These are phyloP conservation scores for Sebastes hubbsi DNA, from an alignment of 2,797 vertebrate species.

Conservation along the genomic window DNA sequence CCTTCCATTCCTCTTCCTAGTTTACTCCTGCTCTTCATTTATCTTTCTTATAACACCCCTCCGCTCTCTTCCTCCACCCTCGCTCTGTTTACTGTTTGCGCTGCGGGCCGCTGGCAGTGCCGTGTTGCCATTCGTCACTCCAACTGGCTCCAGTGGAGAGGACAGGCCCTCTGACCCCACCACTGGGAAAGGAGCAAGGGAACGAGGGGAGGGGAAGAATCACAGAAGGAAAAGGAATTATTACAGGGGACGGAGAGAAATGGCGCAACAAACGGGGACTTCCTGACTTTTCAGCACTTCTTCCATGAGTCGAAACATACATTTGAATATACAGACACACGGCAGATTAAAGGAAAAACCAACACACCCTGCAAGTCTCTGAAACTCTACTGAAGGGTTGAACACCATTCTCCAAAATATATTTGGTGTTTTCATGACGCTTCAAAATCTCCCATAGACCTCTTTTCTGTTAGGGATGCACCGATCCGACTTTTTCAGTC, in stretches of 20 bases:
- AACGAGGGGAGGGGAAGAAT: background rate
- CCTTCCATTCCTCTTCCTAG: slow-evolving; percentile 10
- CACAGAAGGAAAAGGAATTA: slow-evolving; percentile 6
- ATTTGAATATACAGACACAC: background rate
- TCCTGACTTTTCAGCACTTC: background rate
- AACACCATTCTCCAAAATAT: background rate
- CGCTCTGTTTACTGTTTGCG: slow-evolving; percentile 59
- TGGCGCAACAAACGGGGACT: background rate
- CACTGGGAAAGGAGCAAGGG: slow-evolving; percentile 55
- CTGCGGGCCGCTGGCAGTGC: slow-evolving; percentile 58
- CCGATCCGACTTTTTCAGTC: no score
- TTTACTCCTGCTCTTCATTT: slow-evolving; percentile 50
- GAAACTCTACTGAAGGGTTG: background rate
- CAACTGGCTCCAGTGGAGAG: slow-evolving; percentile 66
- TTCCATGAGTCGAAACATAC: background rate
- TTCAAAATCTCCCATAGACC: background rate
- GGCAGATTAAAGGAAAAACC: background rate
- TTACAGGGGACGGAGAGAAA: background rate
- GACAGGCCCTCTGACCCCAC: slow-evolving; percentile 65
- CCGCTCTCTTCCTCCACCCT: slow-evolving; percentile 44
- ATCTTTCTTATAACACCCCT: slow-evolving; percentile 51
- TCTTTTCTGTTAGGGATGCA: no score
- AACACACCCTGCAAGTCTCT: background rate
- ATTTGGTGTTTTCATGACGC: background rate
- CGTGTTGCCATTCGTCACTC: slow-evolving; percentile 68